Percentiles rank a stretch among this genome's conserved stretches.
These are phyloP conservation scores for Melospiza georgiana DNA, from an alignment of 2,113 vertebrate genomes.

Conservation along the genomic window DNA sequence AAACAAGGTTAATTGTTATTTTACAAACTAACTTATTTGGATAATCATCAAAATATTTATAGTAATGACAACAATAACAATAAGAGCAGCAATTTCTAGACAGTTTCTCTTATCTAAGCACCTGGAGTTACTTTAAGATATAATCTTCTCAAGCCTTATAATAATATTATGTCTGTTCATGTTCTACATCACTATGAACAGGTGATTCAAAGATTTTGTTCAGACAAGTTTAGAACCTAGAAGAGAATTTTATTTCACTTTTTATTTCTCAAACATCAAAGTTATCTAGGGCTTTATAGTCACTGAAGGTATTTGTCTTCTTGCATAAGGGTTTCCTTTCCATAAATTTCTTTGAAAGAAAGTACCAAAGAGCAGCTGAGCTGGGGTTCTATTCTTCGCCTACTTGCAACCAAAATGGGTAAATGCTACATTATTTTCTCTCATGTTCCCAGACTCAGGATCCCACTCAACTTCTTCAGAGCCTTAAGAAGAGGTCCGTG, in stretches of 20 bases:
- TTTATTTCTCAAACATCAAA: background rate
- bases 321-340: background rate
- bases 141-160: background rate
- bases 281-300: background rate
- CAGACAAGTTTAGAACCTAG: background rate
- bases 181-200: background rate
- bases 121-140: background rate
- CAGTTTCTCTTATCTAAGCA: background rate
- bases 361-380: background rate
- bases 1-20: fast-evolving
- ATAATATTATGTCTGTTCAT: background rate
- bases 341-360: background rate
- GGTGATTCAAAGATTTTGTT: background rate
- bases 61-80: background rate
- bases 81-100: background rate
- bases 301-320: background rate
- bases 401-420: background rate
- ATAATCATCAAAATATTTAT: background rate
- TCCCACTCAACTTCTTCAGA: background rate
- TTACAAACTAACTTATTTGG: background rate
- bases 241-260: background rate
- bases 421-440: background rate
- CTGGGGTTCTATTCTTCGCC: background rate
- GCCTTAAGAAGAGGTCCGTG: background rate
- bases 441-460: background rate